Evolutionary conservation across 2,888 invertebrate genomes (phyloP).

Genomic region (Rhogogaster chlorosoma): DNA sequence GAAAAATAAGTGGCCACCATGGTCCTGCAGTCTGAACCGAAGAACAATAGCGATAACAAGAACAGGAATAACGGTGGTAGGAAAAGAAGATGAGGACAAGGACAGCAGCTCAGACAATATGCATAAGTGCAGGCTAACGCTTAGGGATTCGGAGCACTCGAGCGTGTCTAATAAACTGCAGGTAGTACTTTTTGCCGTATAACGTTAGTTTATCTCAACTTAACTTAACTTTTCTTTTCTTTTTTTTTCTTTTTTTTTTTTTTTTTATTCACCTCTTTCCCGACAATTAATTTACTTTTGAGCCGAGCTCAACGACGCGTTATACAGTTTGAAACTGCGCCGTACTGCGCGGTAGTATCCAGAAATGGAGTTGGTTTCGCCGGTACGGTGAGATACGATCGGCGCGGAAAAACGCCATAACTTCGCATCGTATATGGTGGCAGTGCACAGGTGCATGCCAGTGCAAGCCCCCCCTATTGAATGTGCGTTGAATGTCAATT

Average conservation of each 20-base stretch:
- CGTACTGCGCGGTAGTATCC: constrained; percentile 62
- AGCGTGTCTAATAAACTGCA: constrained; percentile 66
- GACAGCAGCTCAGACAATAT: constrained; percentile 9
- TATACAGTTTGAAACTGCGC: constrained; percentile 58
- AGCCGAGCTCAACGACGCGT: constrained; percentile 47
- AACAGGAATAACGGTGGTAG: not conserved
- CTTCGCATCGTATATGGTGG: constrained; percentile 75
- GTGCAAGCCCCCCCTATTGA: constrained; percentile 59
- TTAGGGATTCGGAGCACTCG: constrained; percentile 53
- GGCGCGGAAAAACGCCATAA: constrained; percentile 76
- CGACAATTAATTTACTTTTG: constrained; percentile 67
- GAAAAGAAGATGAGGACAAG: not conserved
- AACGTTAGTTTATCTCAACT: constrained; percentile 54
- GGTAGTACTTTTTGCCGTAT: constrained; percentile 53
- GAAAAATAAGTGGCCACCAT: too few relatives aligned
- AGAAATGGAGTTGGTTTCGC: constrained; percentile 76
- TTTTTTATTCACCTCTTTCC: constrained; percentile 52
- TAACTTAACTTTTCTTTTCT: not conserved
- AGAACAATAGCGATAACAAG: not conserved
- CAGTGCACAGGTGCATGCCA: constrained; percentile 75
- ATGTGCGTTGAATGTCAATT: constrained; percentile 71
- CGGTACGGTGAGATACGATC: constrained; percentile 73
- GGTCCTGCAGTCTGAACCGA: not conserved
- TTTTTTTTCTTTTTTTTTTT: constrained; percentile 30
- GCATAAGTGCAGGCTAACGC: not conserved